Base-by-base conservation (phyloP, 2,797 vertebrate genomes). In the Capromys pilorides region DNA sequence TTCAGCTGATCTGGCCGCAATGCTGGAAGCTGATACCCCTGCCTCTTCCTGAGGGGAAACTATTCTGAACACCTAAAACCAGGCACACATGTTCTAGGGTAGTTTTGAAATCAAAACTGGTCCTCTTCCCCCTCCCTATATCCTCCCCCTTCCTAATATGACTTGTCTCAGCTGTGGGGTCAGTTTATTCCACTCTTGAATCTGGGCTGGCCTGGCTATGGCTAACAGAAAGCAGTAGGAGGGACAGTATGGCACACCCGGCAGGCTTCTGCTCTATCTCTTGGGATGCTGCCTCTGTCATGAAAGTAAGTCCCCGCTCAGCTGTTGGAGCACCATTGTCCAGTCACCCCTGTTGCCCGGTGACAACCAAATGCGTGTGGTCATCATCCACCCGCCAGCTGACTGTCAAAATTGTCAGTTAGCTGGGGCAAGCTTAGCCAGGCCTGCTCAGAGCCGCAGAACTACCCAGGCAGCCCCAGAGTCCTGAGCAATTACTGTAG, bases 401-500 rank as follows among this genome's bases (percentile, higher is more conserved):
- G 75, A 41, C 75, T 83, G 9, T 54, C 31, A 49, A 36, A 19
- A 79, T 49, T 3, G 7, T 89, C 51, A 86, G 49, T 83, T 62
- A 88, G 64, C 64, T 77, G 28, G 36, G 12, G 3, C 7, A 21
- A 90, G 71, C 83, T 94, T 33, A 91, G 31, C 49, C 41, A 84
- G 31, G 36, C 28, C 45, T 66, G 61, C 54, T 87, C 39, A 41
- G 73, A 73, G 69, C 54, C 83, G 84, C 75, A 88, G 78, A 83
- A 62, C 59, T 9, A 1, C 45, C 61, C 33, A 28, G 36, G 19
- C 69, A 80, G 41, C 54, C 12, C 86, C 41, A 54, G 61, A 71
- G 54, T 94, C 36, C 14, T 14, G 16, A 86, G 86, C 62, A 91
- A 57, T 64, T 78, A 45, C 85, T 62, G 78, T 61, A 86, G 93